Evolutionary conservation across 2,888 invertebrate species (phyloP), one percentile per base, ranked within the genome.

Genomic region (Drosophila stalkeri): DNA sequence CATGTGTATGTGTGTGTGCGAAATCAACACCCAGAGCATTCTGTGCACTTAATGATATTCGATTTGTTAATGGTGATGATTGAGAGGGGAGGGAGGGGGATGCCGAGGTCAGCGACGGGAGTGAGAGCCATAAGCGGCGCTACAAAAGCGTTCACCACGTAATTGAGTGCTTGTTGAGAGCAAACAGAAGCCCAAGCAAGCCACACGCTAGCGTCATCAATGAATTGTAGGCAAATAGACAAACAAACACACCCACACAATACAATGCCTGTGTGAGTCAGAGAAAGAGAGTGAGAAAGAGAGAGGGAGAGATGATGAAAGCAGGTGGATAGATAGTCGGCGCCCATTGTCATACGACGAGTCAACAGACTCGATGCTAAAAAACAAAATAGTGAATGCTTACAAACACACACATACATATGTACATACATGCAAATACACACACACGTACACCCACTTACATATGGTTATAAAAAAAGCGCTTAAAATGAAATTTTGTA

Each of bases 81-180:
- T 56, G 37, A 37, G 23, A 23, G 54, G 23, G 20, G 12, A 14
- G 18, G 12, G n/a, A 16, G 46, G 14, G 31, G 49, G 37, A 14
- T 14, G 12, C 20, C n/a, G n/a, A 41, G 44, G 23, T 14, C 7
- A 9, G 23, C 37, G 23, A 8, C 16, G 18, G 11, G 33, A 33
- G 44, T 18, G 33, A 33, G 16, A 16, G 66, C 64, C 47, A 39
- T 31, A 31, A 51, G 64, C 64, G 41, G 65, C 69, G 46, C 56
- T 70, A 69, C 66, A 71, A 68, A 71, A 63, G 59, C 73, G 56
- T 64, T 62, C 60, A 33, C 61, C 72, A 56, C 74, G 62, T 63
- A 67, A 81, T 81, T 77, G 78, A 63, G 49, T 64, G 81, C 61
- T 83, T 77, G 77, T 23, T 54, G 65, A 66, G 71, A 71, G 81